Percentiles rank a stretch among this genome's conserved stretches.
Evolutionary conservation across 2,113 vertebrate genomes (phyloP).

Genomic region (Bufo bufo): DNA sequence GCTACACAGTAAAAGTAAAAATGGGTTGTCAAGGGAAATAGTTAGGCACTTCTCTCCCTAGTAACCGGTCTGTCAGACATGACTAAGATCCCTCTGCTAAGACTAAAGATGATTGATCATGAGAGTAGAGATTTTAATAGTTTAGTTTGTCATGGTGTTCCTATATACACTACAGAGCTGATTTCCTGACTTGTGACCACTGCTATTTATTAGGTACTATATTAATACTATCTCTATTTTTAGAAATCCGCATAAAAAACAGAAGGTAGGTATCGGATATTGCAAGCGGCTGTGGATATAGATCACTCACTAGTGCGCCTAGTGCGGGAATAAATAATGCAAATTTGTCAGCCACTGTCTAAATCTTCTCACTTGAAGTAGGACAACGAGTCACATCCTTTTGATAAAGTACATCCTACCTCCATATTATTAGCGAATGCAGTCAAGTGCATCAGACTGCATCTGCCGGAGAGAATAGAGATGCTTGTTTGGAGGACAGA

Average conservation of each 20-base stretch:
- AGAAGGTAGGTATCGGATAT: not conserved
- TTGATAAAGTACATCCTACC: slow-evolving; percentile 65
- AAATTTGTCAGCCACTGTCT: slow-evolving; percentile 62
- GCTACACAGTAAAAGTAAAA: no score
- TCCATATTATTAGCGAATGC: slow-evolving; percentile 66
- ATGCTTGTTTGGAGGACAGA: slow-evolving; percentile 62
- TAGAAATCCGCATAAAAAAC: not conserved
- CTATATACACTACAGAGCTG: not conserved
- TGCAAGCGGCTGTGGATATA: not conserved
- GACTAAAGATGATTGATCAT: not conserved
- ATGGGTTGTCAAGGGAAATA: no score
- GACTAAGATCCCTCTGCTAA: no score
- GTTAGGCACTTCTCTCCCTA: no score
- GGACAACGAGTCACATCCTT: slow-evolving; percentile 64
- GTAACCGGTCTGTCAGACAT: no score
- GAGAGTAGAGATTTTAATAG: not conserved
- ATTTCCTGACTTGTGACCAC: not conserved
- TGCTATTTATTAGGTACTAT: not conserved
- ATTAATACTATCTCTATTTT: not conserved
- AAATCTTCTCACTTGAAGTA: slow-evolving; percentile 65
- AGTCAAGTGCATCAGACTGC: slow-evolving; percentile 70
- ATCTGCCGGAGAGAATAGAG: slow-evolving; percentile 66
- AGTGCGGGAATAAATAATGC: slow-evolving; percentile 63
- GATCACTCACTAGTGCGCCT: slow-evolving; percentile 57
- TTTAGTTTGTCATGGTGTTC: not conserved